These are phyloP conservation scores for Drosophila chauvacae DNA, from an alignment of 1,140 invertebrate genomes.

Conservation along the genomic window DNA sequence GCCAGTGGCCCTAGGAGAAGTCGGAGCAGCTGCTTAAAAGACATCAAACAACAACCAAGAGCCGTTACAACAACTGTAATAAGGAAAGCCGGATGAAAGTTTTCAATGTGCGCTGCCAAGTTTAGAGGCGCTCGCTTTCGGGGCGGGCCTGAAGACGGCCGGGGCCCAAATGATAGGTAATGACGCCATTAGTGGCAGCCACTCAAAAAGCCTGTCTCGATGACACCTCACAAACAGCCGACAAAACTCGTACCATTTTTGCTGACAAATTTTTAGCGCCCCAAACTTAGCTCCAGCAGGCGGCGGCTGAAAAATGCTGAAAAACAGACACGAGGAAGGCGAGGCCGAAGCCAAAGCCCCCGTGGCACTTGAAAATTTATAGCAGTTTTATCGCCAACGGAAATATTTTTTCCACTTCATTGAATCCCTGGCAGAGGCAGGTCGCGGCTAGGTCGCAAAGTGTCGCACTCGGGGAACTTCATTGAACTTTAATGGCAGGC, in stretches of 20 bases:
- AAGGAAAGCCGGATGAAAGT: constrained; percentile 72
- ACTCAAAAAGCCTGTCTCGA: constrained; percentile 58
- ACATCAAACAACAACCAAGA: constrained; percentile 60
- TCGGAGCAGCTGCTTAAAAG: constrained; percentile 62
- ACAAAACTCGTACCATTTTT: constrained; percentile 36
- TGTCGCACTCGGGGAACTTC: constrained; percentile 71
- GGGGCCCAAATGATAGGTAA: constrained; percentile 59
- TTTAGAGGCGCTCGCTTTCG: constrained; percentile 56
- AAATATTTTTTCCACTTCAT: constrained; percentile 81
- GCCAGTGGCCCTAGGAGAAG: constrained; percentile 1
- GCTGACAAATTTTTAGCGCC: constrained; percentile 58
- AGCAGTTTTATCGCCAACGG: constrained; percentile 75
- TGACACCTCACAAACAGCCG: constrained; percentile 50
- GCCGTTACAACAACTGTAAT: constrained; percentile 51
- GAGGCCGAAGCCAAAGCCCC: constrained; percentile 14
- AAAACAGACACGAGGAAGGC: constrained; percentile 27
- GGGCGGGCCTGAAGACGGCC: neutral
- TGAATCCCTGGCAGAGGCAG: constrained; percentile 37
- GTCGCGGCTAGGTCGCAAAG: constrained; percentile 44
- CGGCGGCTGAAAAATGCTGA: constrained; percentile 22
- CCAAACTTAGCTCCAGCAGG: constrained; percentile 15
- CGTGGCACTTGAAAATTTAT: constrained; percentile 74
- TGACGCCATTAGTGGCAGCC: constrained; percentile 79
- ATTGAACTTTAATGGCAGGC: constrained; percentile 78
- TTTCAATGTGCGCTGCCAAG: constrained; percentile 56